phyloP scores from a whole-genome alignment of 1,140 invertebrate genomes.

The Drosophila sucinea region DNA sequence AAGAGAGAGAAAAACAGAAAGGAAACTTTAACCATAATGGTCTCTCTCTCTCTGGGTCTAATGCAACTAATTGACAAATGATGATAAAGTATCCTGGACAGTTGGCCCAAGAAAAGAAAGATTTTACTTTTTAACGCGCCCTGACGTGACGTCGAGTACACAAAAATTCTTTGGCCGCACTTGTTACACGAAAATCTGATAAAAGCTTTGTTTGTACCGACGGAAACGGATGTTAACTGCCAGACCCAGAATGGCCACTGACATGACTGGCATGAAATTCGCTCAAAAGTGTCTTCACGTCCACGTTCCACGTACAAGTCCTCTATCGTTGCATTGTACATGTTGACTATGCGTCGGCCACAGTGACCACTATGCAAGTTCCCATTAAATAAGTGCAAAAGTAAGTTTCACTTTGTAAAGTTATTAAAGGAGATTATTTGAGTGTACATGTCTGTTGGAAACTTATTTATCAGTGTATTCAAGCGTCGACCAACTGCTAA shows the following conservation, averaged over 20 bases:
- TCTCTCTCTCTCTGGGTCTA: slow-evolving; percentile 17
- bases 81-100: slow-evolving; percentile 75
- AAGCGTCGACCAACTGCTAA: slow-evolving; percentile 2
- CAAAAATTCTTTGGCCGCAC: slow-evolving; percentile 22
- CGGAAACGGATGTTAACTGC: slow-evolving; percentile 78
- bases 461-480: slow-evolving; percentile 33
- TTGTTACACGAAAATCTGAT: slow-evolving; percentile 70
- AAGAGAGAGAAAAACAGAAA: not conserved
- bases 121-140: slow-evolving; percentile 55
- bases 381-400: not conserved
- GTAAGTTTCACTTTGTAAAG: not conserved
- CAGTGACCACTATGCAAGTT: not conserved
- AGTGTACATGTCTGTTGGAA: not conserved
- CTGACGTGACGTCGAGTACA: slow-evolving; percentile 20
- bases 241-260: slow-evolving; percentile 65
- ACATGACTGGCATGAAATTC: slow-evolving; percentile 55
- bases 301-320: not conserved
- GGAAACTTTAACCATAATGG: slow-evolving; percentile 9
- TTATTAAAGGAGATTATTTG: not conserved
- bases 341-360: not conserved
- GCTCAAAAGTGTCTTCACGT: slow-evolving; percentile 27
- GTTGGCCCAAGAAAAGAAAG: slow-evolving; percentile 35
- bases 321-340: not conserved
- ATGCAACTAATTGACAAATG: slow-evolving; percentile 80
- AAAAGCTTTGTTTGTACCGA: slow-evolving; percentile 73